A percentile compares a stretch with the other conserved stretches of the same genome.
Conservation (phyloP, 2,113 vertebrate species). For the Erinaceus europaeus region DNA sequence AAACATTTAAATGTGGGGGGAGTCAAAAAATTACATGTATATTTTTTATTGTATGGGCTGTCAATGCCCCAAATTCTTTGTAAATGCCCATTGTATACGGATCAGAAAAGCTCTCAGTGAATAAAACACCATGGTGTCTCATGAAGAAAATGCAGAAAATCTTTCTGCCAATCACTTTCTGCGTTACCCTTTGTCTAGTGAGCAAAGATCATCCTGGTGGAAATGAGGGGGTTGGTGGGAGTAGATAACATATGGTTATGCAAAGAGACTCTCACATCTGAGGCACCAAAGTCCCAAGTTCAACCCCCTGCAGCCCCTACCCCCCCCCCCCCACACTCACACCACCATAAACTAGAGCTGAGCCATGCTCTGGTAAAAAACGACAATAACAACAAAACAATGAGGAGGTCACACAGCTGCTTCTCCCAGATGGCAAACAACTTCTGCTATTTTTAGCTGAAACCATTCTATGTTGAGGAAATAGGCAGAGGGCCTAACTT, state of each 20-base stretch:
- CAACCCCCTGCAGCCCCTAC: too few species aligned
- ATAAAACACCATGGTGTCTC: neutral
- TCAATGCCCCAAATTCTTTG: neutral
- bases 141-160: neutral
- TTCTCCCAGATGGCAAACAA: slow-evolving; percentile 30
- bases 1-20: too few species aligned
- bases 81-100: neutral
- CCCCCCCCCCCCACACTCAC: accelerated
- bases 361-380: too few species aligned
- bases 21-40: neutral
- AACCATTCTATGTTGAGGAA: neutral
- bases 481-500: neutral
- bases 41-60: neutral
- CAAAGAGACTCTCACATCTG: too few species aligned
- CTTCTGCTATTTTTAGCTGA: slow-evolving; percentile 27
- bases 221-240: too few species aligned
- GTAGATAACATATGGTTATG: too few species aligned
- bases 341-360: neutral
- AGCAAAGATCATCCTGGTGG: neutral
- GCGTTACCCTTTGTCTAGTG: neutral
- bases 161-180: neutral
- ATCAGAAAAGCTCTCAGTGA: neutral
- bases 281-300: too few species aligned
- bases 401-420: neutral
- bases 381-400: too few species aligned